Conservation (phyloP, 35 echinoderm and acorn worm genomes). For the Diadema setosum region DNA sequence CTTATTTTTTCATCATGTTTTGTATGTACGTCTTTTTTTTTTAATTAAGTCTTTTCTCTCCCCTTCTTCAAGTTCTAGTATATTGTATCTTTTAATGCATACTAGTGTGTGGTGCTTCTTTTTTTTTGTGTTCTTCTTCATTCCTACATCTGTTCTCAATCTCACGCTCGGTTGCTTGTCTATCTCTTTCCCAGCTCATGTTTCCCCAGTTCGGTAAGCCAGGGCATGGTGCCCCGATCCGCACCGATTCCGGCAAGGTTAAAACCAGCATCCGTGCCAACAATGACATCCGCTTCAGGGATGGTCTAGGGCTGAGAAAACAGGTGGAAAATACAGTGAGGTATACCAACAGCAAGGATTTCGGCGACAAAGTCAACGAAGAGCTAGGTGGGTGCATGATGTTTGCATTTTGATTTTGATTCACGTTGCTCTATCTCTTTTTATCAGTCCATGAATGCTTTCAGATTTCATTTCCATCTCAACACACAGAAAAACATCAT, state of each 20-base stretch:
- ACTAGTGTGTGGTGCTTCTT: background rate
- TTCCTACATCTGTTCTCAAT: background rate
- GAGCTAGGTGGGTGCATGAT: conserved; percentile 89
- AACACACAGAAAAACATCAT: no score
- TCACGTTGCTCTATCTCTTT: no score
- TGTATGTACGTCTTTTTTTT: no score
- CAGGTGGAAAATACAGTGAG: conserved; percentile 56
- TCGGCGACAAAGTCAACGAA: conserved; percentile 49
- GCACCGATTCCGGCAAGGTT: conserved; percentile 74
- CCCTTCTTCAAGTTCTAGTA: no score
- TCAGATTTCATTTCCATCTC: no score
- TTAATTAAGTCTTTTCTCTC: no score
- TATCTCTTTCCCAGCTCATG: conserved; percentile 20
- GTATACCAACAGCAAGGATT: conserved; percentile 54
- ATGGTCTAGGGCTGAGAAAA: conserved; percentile 41
- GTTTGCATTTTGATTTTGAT: no score
- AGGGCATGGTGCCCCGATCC: conserved; percentile 82
- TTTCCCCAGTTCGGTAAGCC: conserved; percentile 86
- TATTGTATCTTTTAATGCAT: no score
- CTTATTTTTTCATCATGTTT: no score
- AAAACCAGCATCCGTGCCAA: conserved; percentile 70
- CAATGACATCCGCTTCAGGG: conserved; percentile 79
- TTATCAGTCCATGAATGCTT: no score
- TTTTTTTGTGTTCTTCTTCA: background rate
- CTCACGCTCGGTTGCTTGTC: background rate